Percentiles rank a stretch among this genome's conserved stretches.
Conservation (phyloP, 2,797 vertebrate species). For the Salarias fasciatus region DNA sequence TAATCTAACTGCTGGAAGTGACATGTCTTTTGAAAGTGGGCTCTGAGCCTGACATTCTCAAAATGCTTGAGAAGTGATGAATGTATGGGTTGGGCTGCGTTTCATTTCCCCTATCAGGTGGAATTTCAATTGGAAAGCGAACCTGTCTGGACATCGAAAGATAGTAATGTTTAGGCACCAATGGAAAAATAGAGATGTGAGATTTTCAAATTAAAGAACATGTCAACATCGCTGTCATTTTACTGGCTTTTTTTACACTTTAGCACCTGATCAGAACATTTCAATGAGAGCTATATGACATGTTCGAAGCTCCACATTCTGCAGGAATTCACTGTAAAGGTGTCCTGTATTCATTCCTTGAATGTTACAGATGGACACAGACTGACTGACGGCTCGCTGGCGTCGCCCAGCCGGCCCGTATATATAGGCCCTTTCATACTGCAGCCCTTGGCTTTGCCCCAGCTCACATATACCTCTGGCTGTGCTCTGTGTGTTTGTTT, state of each 20-base stretch:
- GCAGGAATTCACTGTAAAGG: too few species aligned
- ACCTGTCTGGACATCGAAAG: slow-evolving; percentile 32
- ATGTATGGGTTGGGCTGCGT: slow-evolving; percentile 34
- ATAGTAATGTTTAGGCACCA: slow-evolving; percentile 24
- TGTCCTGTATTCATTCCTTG: slow-evolving; percentile 13
- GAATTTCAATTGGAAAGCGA: slow-evolving; percentile 38
- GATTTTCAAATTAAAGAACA: slow-evolving; percentile 37
- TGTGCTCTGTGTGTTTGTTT: slow-evolving; percentile 35
- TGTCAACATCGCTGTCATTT: slow-evolving; percentile 10
- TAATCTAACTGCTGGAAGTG: background rate
- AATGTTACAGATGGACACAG: slow-evolving; percentile 34
- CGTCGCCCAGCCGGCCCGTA: slow-evolving; percentile 52
- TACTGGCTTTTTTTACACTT: slow-evolving; percentile 1
- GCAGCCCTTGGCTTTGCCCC: slow-evolving; percentile 32
- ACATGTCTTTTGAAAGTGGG: slow-evolving; percentile 5
- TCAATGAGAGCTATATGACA: background rate
- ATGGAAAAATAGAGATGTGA: slow-evolving; percentile 30
- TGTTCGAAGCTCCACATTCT: too few species aligned
- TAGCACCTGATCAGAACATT: background rate
- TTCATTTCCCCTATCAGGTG: slow-evolving; percentile 51
- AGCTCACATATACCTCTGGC: slow-evolving; percentile 39
- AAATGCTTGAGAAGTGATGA: slow-evolving; percentile 27
- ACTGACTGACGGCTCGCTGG: slow-evolving; percentile 51
- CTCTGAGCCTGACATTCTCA: slow-evolving; percentile 25
- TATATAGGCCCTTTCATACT: slow-evolving; percentile 65